Base-by-base conservation (phyloP, 2,113 vertebrate species). In the Leuciscus idus region DNA sequence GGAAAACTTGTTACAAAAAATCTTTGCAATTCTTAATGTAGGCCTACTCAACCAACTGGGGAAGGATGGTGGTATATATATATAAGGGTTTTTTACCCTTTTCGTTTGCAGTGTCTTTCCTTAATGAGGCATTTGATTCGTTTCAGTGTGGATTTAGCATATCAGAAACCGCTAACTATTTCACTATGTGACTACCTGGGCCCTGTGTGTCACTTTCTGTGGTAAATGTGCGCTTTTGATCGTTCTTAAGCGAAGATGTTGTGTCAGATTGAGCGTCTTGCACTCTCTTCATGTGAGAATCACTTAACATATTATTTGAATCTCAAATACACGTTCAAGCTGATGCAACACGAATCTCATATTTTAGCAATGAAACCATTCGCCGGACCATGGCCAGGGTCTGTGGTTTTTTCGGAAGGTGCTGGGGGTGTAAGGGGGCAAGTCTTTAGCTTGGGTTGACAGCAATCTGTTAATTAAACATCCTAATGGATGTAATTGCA, bases 401-500 rank as follows among this genome's bases (percentile, higher is more conserved):
- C 70, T 28, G 61, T 30, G 74, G 33, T 61, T 19, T 74, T 57
- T 33, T 83, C 21, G 55, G 76, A 79, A 77, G 78, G 61, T 43
- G 19, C 72, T 1, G 59, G 64, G 55, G 59, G 33, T 33, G 9
- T 64, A 74, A 28, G 10, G 30, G 46, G 73, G 81, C 26, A 73
- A 72, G 73, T 62, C 84, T 88, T 88, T 64, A 76, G 33, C 68
- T 70, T 85, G 33, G 46, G 85, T 78, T 91, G 90, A 92, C 89
- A 87, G 85, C 84, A 85, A 90, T 90, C 89, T 90, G 90, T 91
- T 92, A 93, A 92, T 91, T 91, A 89, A 88, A 86, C 85, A 75
- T 74, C 73, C 89, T 91, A 90, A 91, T 92, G 88, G 74, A 84
- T 88, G 80, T 90, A 90, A 92, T 91, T 90, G 89, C 84, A 73